Percentiles rank a stretch among this genome's conserved stretches.
These are phyloP conservation scores for Aphidoletes aphidimyza DNA, from an alignment of 2,888 invertebrate species.

Conservation along the genomic window DNA sequence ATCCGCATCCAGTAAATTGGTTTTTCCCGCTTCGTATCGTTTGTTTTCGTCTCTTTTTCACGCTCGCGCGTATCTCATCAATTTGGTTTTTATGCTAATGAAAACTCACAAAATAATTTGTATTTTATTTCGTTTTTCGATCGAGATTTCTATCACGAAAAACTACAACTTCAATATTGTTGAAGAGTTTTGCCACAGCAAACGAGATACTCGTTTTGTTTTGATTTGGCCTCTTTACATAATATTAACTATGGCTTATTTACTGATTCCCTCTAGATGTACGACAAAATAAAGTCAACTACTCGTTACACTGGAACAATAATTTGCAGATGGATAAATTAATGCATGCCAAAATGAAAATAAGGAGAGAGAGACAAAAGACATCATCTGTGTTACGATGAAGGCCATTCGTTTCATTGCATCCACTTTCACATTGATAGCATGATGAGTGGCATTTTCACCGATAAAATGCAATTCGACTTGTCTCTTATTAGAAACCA, in stretches of 20 bases:
- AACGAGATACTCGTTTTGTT: neutral
- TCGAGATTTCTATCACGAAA: neutral
- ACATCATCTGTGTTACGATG: too few species aligned
- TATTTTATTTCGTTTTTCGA: conserved; percentile 27
- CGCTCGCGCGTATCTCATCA: neutral
- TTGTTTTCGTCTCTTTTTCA: neutral
- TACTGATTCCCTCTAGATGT: neutral
- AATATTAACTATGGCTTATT: conserved; percentile 47
- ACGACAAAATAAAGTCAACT: conserved; percentile 20
- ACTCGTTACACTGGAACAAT: conserved; percentile 21
- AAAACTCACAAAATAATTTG: conserved; percentile 42
- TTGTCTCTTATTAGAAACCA: neutral
- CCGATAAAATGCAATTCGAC: conserved; percentile 40
- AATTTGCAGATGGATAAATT: conserved; percentile 50
- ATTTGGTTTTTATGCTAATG: conserved; percentile 30
- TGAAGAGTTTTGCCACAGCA: conserved; percentile 6
- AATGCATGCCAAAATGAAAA: conserved; percentile 37
- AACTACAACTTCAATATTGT: neutral
- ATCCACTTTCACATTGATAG: neutral
- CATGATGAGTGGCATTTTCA: conserved; percentile 6
- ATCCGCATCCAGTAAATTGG: neutral
- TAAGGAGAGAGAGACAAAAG: neutral
- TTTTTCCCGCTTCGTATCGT: neutral
- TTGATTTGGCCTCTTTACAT: neutral
- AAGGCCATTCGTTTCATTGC: neutral